Percentiles rank a stretch among this genome's conserved stretches.
phyloP scores from a whole-genome alignment of 2,888 invertebrate species.

The Xestia ashworthii region DNA sequence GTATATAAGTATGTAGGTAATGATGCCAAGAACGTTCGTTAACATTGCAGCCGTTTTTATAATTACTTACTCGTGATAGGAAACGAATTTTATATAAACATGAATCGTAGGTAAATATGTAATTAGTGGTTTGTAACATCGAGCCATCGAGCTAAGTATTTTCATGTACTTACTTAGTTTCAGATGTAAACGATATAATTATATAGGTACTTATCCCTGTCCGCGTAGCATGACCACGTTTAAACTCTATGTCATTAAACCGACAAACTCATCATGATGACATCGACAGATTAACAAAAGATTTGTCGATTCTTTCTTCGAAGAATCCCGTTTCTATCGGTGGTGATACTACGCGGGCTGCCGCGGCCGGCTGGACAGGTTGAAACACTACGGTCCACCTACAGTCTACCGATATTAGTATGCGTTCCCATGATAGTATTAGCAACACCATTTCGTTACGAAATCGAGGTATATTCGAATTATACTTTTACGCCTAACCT shows the following conservation, averaged over 20 bases:
- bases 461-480: background rate
- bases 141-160: background rate
- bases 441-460: background rate
- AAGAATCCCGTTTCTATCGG: too few relatives aligned
- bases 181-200: background rate
- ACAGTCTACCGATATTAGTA: background rate
- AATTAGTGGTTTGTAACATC: background rate
- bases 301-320: too few relatives aligned
- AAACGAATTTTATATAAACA: background rate
- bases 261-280: too few relatives aligned
- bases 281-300: too few relatives aligned
- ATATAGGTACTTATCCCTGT: background rate
- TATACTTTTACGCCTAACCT: background rate
- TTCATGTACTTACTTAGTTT: background rate
- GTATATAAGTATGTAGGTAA: slow-evolving; percentile 26
- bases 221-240: too few relatives aligned
- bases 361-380: background rate
- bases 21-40: slow-evolving; percentile 45
- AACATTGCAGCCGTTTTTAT: slow-evolving; percentile 19
- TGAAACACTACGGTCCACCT: too few relatives aligned
- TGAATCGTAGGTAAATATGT: background rate
- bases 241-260: too few relatives aligned
- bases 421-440: background rate
- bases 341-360: too few relatives aligned
- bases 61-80: slow-evolving; percentile 17